Evolutionary conservation across 2,113 vertebrate genomes (phyloP), one percentile per base, ranked within the genome.

Genomic region (Centropus bengalensis): DNA sequence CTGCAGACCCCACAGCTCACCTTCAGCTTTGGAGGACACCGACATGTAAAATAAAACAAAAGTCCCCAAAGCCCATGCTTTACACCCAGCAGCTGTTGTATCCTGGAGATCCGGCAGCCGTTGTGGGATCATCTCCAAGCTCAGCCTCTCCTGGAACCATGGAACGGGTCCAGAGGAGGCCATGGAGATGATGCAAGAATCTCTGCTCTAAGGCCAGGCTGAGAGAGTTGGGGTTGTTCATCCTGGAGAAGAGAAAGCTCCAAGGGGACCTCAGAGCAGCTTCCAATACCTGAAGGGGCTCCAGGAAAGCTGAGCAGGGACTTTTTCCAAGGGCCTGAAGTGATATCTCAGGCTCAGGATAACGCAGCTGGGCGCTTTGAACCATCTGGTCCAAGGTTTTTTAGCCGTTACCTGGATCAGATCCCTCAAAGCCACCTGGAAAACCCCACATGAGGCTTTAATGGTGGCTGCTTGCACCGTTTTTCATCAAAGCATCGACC

Each of bases 81-180:
- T 7, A 62, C 30, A 19, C 30, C 22, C 60, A 12, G 5, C 13
- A 33, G 55, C 68, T 6, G 13, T 36, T 15, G 4, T 5, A 27
- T 8, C 81, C 19, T 2, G 9, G 14, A 13, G 24, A 3, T 5
- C 17, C 21, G 1, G 0, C 8, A 20, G 82, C 27, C 1, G 0
- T 6, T 9, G 12, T 1, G 3, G 82, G 38, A 14, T 68, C 32
- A 0, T 3, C 4, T 11, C 33, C 2, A 3, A 36, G 32, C 33
- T 82, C 81, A 17, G 5, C 89, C 24, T 82, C 24, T 28, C 83
- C 62, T 8, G 44, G 44, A 15, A 18, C 14, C 19, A 18, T 45
- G 44, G 44, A 45, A 45, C 14, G 44, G 44, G 44, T 18, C 44
- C 44, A 45, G 44, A 45, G 44, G 44, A 45, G 44, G 19, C 44